Evolutionary conservation across 1,140 invertebrate genomes (phyloP), one percentile per base, ranked within the genome.

Genomic region (Drosophila athabasca): DNA sequence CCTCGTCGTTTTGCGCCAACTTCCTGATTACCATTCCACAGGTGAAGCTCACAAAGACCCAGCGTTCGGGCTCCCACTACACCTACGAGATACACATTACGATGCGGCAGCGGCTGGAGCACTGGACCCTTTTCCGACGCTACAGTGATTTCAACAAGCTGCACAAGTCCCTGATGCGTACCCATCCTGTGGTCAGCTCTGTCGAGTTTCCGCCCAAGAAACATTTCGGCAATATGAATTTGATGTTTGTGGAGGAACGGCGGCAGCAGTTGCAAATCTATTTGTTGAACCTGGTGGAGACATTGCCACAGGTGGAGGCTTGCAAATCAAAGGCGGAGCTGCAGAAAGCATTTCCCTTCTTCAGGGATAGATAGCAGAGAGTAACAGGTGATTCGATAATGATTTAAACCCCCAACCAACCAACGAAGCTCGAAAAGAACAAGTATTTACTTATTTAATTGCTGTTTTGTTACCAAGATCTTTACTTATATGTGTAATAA

Each of bases 171-270:
- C 90, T 97, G 44, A 96, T 96, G 73, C 96, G 95, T 85, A 93
- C 95, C 51, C 95, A 96, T 92, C 93, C 95, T 8, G 92, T 94
- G 26, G 93, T 96, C 24, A 93, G 93, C 11, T 93, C 94, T 3
- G 96, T 97, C 91, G 95, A 97, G 87, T 97, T 98, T 93, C 97
- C 97, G 9, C 96, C 96, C 11, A 98, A 98, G 87, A 97, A 97
- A 92, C 95, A 95, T 69, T 94, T 97, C 72, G 96, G 97, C 29
- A 97, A 97, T 92, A 97, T 96, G 94, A 96, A 96, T 92, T 93
- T 95, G 0, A 94, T 94, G 76, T 95, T 97, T 87, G 96, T 97
- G 5, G 96, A 97, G 91, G 95, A 95, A 60, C 92, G 96, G 69
- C 93, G 96, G 29, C 93, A 94, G 80, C 93, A 94, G 54, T 91